Percentiles rank a stretch among this genome's conserved stretches.
phyloP scores from a whole-genome alignment of 1,140 invertebrate species.

The Halictus rubicundus region DNA sequence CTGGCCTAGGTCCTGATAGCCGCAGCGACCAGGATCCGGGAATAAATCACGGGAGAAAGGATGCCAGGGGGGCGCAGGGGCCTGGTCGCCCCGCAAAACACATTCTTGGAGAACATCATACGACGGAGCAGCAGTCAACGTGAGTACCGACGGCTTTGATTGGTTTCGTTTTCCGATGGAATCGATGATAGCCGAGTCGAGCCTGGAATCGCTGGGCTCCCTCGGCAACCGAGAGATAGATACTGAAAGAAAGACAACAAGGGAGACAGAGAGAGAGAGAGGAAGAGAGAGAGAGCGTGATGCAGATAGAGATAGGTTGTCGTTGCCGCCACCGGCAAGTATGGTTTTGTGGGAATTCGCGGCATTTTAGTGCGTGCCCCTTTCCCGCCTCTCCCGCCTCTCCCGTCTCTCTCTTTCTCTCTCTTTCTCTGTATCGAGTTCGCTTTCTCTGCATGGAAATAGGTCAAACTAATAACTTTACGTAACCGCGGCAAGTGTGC shows the following conservation, averaged over 20 bases:
- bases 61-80: slow-evolving; percentile 98
- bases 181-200: slow-evolving; percentile 3
- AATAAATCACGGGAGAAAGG: slow-evolving; percentile 78
- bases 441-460: background rate
- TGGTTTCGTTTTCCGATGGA: slow-evolving; percentile 30
- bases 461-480: slow-evolving; percentile 50
- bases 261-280: too few species aligned
- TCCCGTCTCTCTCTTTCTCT: background rate
- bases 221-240: too few species aligned
- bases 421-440: background rate
- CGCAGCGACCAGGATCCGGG: slow-evolving; percentile 57
- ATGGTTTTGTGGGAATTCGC: slow-evolving; percentile 1
- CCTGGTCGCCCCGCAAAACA: slow-evolving; percentile 99
- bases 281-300: background rate
- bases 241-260: too few species aligned
- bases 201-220: background rate
- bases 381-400: background rate
- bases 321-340: too few species aligned
- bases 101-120: slow-evolving; percentile 99
- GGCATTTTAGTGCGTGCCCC: slow-evolving; percentile 19
- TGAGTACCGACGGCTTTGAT: slow-evolving; percentile 84
- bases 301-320: background rate
- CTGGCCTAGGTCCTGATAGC: slow-evolving; percentile 62
- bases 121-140: slow-evolving; percentile 97
- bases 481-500: slow-evolving; percentile 27